Evolutionary conservation across 2,888 invertebrate species (phyloP), one percentile per base, ranked within the genome.

Genomic region (Leucoma salicis): DNA sequence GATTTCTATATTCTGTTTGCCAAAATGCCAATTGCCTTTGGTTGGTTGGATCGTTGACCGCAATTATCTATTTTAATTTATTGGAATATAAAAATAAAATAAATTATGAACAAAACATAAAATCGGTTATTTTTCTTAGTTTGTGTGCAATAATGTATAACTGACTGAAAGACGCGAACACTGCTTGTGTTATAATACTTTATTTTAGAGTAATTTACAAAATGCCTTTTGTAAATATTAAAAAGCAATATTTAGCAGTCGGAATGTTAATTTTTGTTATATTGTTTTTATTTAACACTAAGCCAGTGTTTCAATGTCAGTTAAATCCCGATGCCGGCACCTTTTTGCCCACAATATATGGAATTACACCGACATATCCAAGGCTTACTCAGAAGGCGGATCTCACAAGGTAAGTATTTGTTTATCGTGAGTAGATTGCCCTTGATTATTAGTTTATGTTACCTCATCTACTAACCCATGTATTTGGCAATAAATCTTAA

Each of bases 351-450:
- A 93, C 90, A 24, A 96, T 99, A 57, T 98, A 96, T 78, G 95
- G 95, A 11, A 94, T 99, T 57, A 99, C 98, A 2, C 98, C 98
- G 24, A 99, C 98, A 0, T 97, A 97, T 78, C 81, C 93, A 15
- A 91, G 98, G 47, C 93, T 95, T 28, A 95, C 95, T 18, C 98
- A 99, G 83, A 97, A 97, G 81, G 98, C 98, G 7, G 99, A 99
- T 80, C 88, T 99, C 8, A 97, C 97, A 37, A 93, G 94, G 94
- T 93, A 82, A 75, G 56, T 46, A 51, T 51, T 8, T 29, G 47
- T 60, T 57, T 49, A 55, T 74, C 79, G 79, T 86, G 83, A 68
- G 67, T 21, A 43, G 53, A 36, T 48, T 77, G 83, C 75, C 88
- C 85, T 88, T 84, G 82, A 63, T 75, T 64, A 39, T 48, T 46